Conservation (phyloP, 2,888 invertebrate genomes). For the Clitarchus hookeri region DNA sequence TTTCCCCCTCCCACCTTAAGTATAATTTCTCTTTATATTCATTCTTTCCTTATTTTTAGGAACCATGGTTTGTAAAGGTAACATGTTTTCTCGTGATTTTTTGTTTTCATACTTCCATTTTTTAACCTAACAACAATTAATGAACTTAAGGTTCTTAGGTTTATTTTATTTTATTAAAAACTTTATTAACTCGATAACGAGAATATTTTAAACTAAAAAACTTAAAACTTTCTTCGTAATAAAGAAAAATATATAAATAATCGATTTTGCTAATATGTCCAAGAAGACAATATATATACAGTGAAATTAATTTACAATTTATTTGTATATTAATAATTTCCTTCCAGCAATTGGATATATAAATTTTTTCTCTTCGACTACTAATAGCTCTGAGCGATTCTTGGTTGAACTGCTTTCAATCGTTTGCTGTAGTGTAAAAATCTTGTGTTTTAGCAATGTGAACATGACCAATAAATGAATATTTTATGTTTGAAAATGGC, state of each 20-base stretch:
- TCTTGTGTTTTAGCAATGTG: no score
- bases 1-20: conserved; percentile 4
- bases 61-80: conserved; percentile 22
- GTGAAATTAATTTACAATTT: background rate
- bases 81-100: conserved; percentile 20
- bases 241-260: background rate
- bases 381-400: background rate
- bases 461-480: background rate
- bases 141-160: background rate
- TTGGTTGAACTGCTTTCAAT: background rate
- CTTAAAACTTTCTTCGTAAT: background rate
- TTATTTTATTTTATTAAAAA: conserved; percentile 12
- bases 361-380: background rate
- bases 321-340: background rate
- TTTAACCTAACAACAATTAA: background rate
- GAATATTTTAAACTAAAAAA: background rate
- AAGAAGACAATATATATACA: background rate
- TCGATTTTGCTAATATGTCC: background rate
- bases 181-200: background rate
- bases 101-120: conserved; percentile 20
- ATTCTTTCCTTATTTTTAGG: conserved; percentile 17
- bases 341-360: background rate
- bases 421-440: background rate
- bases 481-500: background rate
- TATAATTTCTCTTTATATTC: conserved; percentile 19